A percentile compares a stretch with the other conserved stretches of the same genome.
Conservation (phyloP, 2,797 vertebrate species). For the Diplodus puntazzo region DNA sequence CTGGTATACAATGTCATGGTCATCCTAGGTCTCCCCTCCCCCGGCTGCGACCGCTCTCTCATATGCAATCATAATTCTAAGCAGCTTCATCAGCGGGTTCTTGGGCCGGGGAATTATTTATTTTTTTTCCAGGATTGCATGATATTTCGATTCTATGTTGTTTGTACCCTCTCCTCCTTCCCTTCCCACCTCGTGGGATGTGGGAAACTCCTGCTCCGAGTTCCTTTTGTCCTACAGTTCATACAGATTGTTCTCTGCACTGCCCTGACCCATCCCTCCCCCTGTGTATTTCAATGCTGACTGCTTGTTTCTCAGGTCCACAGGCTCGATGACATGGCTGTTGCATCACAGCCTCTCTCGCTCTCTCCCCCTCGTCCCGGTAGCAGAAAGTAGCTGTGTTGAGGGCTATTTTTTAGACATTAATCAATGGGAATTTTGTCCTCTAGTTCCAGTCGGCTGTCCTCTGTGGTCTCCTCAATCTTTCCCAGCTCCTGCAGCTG, state of each 20-base stretch:
- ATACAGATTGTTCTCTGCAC: slow-evolving; percentile 65
- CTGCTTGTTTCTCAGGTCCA: slow-evolving; percentile 76
- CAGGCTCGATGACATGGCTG: slow-evolving; percentile 76
- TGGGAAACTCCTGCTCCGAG: slow-evolving; percentile 62
- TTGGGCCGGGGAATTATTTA: slow-evolving; percentile 44
- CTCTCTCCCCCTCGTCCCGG: slow-evolving; percentile 10
- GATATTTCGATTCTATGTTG: slow-evolving; percentile 59
- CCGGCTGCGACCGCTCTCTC: slow-evolving; percentile 43
- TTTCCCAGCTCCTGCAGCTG: slow-evolving; percentile 93
- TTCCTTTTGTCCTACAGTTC: slow-evolving; percentile 62
- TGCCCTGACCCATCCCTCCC: slow-evolving; percentile 63
- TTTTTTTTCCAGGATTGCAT: slow-evolving; percentile 64
- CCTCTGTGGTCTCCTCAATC: slow-evolving; percentile 80
- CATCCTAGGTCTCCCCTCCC: slow-evolving; percentile 74
- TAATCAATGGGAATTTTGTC: slow-evolving; percentile 88
- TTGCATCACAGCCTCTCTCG: slow-evolving; percentile 70
- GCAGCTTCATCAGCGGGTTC: slow-evolving; percentile 57
- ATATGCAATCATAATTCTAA: slow-evolving; percentile 50
- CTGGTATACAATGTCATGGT: slow-evolving; percentile 84
- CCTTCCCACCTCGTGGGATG: slow-evolving; percentile 53
- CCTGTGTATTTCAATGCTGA: slow-evolving; percentile 76
- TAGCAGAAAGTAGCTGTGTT: slow-evolving; percentile 70
- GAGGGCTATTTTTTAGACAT: slow-evolving; percentile 41
- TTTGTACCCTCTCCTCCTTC: slow-evolving; percentile 57
- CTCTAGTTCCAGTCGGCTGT: slow-evolving; percentile 81